Percentiles rank a stretch among this genome's conserved stretches.
phyloP scores from a whole-genome alignment of 2,888 invertebrate genomes.

The Magallana nippona region DNA sequence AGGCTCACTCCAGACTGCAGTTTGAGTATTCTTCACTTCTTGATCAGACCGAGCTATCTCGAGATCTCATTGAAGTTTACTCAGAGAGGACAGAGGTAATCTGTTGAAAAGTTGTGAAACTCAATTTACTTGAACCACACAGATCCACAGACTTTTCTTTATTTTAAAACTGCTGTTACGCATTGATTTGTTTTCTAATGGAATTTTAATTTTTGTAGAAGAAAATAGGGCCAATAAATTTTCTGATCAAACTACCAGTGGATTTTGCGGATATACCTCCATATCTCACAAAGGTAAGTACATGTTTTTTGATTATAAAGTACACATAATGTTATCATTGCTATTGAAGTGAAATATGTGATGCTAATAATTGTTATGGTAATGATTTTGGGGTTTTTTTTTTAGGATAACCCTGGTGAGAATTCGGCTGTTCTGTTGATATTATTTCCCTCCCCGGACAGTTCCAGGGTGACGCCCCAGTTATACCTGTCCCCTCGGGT shows the following conservation, averaged over 20 bases:
- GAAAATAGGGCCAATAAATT: constrained; percentile 83
- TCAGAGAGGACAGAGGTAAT: constrained; percentile 35
- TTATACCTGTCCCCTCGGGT: constrained; percentile 82
- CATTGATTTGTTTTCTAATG: constrained; percentile 22
- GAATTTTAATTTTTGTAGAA: constrained; percentile 58
- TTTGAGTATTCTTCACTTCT: constrained; percentile 85
- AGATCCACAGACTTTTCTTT: too few relatives aligned
- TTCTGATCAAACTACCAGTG: constrained; percentile 85
- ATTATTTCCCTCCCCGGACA: constrained; percentile 82
- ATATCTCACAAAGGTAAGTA: constrained; percentile 78
- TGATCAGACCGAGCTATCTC: constrained; percentile 81
- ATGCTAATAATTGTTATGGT: neutral
- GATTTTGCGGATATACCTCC: constrained; percentile 85
- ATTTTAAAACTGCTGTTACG: neutral
- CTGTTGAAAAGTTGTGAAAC: too few relatives aligned
- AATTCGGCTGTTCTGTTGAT: constrained; percentile 83
- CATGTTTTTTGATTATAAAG: neutral
- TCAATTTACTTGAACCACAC: too few relatives aligned
- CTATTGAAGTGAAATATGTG: neutral
- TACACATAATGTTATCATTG: neutral
- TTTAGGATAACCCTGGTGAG: constrained; percentile 80
- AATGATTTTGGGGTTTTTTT: too few relatives aligned
- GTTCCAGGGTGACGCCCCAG: constrained; percentile 80
- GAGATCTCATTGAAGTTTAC: constrained; percentile 85
- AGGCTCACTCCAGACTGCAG: constrained; percentile 82